phyloP scores from a whole-genome alignment of 2,888 invertebrate genomes.

The Hecatera dysodea region DNA sequence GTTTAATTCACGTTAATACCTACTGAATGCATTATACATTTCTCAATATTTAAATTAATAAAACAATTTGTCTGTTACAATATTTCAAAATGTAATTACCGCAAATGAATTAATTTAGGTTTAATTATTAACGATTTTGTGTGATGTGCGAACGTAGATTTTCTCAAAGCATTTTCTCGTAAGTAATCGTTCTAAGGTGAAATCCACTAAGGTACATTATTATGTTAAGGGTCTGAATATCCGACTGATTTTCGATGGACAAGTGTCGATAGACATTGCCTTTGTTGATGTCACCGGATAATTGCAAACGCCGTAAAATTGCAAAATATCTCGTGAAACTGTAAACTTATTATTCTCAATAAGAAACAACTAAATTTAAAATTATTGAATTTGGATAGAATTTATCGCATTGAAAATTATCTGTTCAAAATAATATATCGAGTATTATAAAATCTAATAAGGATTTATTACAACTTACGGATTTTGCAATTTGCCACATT shows the following conservation, averaged over 20 bases:
- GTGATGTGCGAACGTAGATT: conserved; percentile 10
- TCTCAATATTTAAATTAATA: conserved; percentile 7
- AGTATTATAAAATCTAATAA: too few relatives aligned
- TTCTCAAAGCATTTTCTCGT: conserved; percentile 4
- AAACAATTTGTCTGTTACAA: conserved; percentile 60
- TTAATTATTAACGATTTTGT: neutral
- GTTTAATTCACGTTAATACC: conserved; percentile 31
- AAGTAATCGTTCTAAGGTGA: conserved; percentile 10
- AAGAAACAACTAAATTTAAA: too few relatives aligned
- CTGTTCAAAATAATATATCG: too few relatives aligned
- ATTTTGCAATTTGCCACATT: too few relatives aligned
- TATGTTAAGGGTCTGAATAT: conserved; percentile 19
- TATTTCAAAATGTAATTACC: conserved; percentile 67
- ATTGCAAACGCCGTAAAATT: too few relatives aligned
- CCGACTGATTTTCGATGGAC: conserved; percentile 1
- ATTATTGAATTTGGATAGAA: too few relatives aligned
- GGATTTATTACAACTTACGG: too few relatives aligned
- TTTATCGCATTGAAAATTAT: too few relatives aligned
- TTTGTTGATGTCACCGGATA: too few relatives aligned
- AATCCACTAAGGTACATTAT: too few relatives aligned
- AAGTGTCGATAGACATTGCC: neutral
- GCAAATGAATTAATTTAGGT: conserved; percentile 2
- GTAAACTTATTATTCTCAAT: too few relatives aligned
- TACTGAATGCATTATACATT: conserved; percentile 27
- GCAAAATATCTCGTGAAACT: too few relatives aligned